Conservation (phyloP, 1,140 invertebrate species). For the Aradophagus sp. region DNA sequence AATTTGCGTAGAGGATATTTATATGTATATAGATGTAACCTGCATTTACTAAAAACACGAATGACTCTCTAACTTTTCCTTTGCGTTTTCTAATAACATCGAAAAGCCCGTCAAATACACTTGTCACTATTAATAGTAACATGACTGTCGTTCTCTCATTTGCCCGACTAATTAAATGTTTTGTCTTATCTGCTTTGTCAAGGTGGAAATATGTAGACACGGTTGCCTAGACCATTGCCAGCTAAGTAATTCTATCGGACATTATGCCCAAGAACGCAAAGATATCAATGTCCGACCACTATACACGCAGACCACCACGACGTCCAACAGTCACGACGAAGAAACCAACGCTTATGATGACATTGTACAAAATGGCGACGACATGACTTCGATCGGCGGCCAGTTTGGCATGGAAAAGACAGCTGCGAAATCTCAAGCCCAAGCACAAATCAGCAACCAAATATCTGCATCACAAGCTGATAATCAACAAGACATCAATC, state of each 20-base stretch:
- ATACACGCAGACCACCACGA: conserved; percentile 71
- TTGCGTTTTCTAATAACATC: too few species aligned
- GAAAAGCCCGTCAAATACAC: too few species aligned
- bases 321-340: conserved; percentile 59
- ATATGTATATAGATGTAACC: too few species aligned
- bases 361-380: conserved; percentile 77
- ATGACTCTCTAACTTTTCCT: too few species aligned
- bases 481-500: conserved; percentile 63
- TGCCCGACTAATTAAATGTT: conserved; percentile 16
- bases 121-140: too few species aligned
- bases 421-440: conserved; percentile 72
- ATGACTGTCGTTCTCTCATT: too few species aligned
- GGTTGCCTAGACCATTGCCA: conserved; percentile 93
- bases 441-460: conserved; percentile 66
- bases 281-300: conserved; percentile 70
- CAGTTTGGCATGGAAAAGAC: conserved; percentile 72
- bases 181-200: conserved; percentile 19
- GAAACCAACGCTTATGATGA: conserved; percentile 78
- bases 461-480: conserved; percentile 64
- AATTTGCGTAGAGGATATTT: conserved; percentile 57
- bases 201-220: conserved; percentile 90
- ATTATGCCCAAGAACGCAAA: conserved; percentile 70
- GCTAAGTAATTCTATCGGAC: conserved; percentile 71
- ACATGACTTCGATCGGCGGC: conserved; percentile 70
- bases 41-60: too few species aligned